phyloP scores from a whole-genome alignment of 2,797 vertebrate species.

The Okamejei kenojei region DNA sequence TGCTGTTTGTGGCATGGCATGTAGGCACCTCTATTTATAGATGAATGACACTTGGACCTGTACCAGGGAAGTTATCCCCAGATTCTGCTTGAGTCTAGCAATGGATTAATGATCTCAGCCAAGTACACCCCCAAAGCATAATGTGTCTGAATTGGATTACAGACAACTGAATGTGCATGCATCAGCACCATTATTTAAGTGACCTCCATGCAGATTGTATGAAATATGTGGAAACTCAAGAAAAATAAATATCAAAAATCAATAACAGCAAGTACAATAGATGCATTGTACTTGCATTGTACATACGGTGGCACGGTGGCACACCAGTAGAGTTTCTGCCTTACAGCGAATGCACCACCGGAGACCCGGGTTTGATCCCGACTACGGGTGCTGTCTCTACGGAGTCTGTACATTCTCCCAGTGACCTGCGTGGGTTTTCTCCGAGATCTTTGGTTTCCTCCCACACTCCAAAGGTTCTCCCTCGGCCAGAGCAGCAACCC shows the following conservation, averaged over 20 bases:
- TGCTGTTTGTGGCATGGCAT: not conserved
- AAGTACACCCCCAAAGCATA: not conserved
- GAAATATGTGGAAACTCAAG: constrained; percentile 45
- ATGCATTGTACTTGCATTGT: constrained; percentile 40
- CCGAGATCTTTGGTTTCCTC: too few species aligned
- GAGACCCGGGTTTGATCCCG: too few species aligned
- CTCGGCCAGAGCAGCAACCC: too few species aligned
- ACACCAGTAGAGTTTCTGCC: too few species aligned
- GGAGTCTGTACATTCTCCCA: too few species aligned
- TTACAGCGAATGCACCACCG: too few species aligned
- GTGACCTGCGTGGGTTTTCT: too few species aligned
- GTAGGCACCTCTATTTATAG: too few species aligned
- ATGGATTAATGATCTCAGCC: constrained; percentile 3
- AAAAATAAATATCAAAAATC: constrained; percentile 49
- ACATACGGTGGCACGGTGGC: too few species aligned
- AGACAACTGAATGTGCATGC: constrained; percentile 46
- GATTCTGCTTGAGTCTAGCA: not conserved
- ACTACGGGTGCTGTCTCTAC: too few species aligned
- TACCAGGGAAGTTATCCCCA: not conserved
- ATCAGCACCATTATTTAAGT: constrained; percentile 45
- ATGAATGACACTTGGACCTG: not conserved
- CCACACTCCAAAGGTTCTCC: too few species aligned
- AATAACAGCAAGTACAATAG: constrained; percentile 48
- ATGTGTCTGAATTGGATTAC: constrained; percentile 48
- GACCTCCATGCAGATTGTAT: constrained; percentile 42